Conservation (phyloP, 2,888 invertebrate species). For the Chymomyza procnemis region DNA sequence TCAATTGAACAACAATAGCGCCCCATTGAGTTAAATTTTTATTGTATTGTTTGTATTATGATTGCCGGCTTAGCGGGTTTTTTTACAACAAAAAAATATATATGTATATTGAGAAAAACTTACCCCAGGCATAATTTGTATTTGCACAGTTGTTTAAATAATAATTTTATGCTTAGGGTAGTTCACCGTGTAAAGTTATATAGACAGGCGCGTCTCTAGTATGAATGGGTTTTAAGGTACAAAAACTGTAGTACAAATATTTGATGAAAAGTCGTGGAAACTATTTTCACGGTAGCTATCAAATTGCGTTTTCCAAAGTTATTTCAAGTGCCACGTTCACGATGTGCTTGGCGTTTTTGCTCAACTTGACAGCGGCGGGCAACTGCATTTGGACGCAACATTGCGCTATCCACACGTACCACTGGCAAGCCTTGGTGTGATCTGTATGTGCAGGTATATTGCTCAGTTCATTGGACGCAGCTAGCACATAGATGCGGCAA, state of each 20-base stretch:
- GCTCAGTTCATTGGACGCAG: conserved; percentile 95
- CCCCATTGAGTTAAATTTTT: conserved; percentile 26
- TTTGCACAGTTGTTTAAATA: conserved; percentile 66
- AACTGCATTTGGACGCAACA: conserved; percentile 81
- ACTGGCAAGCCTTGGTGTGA: conserved; percentile 95
- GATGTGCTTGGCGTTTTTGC: conserved; percentile 88
- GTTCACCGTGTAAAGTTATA: conserved; percentile 34
- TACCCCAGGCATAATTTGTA: conserved; percentile 30
- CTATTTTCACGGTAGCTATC: background rate
- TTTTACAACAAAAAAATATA: conserved; percentile 13
- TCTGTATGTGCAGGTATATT: conserved; percentile 90
- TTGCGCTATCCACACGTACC: conserved; percentile 80
- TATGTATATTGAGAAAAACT: conserved; percentile 7
- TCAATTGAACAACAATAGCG: conserved; percentile 37
- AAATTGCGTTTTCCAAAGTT: no score
- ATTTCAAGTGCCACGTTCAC: conserved; percentile 82
- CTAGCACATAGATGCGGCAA: conserved; percentile 95
- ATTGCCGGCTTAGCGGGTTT: conserved; percentile 48
- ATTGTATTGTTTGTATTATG: conserved; percentile 51
- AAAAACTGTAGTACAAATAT: conserved; percentile 61
- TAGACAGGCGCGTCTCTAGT: background rate
- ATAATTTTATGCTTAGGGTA: conserved; percentile 41
- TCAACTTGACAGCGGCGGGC: conserved; percentile 83
- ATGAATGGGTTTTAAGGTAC: conserved; percentile 45
- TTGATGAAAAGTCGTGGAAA: conserved; percentile 40